Percentiles rank a stretch among this genome's conserved stretches.
Conservation (phyloP, 2,888 invertebrate genomes). For the Leptopterna dolabrata region DNA sequence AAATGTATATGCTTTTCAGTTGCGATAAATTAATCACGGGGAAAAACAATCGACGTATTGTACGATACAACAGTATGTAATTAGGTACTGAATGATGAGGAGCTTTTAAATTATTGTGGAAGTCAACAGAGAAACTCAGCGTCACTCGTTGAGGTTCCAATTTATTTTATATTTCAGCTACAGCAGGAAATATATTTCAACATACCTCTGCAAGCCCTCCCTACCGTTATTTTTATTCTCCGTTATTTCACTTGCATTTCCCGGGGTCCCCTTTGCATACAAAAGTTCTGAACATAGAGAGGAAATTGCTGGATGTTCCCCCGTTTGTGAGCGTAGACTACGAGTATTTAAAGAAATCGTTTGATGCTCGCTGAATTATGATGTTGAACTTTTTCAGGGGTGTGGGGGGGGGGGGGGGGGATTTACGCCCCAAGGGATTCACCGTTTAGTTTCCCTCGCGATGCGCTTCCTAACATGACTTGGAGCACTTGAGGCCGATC, state of each 20-base stretch:
- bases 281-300: background rate
- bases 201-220: too few species aligned
- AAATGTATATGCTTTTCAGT: too few species aligned
- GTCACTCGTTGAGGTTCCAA: too few species aligned
- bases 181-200: too few species aligned
- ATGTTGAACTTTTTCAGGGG: background rate
- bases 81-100: too few species aligned
- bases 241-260: background rate
- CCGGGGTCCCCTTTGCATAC: background rate
- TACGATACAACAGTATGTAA: too few species aligned
- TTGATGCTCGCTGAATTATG: background rate
- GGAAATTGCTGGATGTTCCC: background rate
- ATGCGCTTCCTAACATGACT: background rate
- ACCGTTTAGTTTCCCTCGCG: background rate
- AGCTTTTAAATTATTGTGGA: too few species aligned
- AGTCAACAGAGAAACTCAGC: too few species aligned
- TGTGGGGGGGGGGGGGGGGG: too few species aligned
- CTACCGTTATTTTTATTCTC: background rate
- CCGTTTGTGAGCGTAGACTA: background rate
- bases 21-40: too few species aligned
- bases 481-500: background rate
- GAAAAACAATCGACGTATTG: too few species aligned
- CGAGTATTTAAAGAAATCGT: conserved; percentile 3
- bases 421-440: background rate
- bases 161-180: too few species aligned